phyloP scores from a whole-genome alignment of 53 echinoderm and acorn worm genomes.

The Mesocentrotus franciscanus region DNA sequence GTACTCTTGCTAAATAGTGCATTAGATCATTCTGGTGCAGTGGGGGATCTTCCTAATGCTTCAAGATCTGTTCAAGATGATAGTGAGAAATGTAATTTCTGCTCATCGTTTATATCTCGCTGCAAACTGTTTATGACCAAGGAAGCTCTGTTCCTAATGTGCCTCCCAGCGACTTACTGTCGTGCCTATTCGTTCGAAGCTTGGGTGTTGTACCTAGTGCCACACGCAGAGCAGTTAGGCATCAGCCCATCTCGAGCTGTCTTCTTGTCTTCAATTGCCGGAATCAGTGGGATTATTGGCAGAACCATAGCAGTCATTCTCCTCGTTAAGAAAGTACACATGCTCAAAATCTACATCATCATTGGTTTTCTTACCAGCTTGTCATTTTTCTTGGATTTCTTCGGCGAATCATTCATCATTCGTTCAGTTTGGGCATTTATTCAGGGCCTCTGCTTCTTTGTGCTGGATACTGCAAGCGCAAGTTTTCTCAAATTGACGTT shows the following conservation, averaged over 20 bases:
- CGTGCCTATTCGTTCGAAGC: not conserved
- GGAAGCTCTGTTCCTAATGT: too few species aligned
- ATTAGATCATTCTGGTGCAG: too few species aligned
- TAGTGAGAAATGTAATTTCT: too few species aligned
- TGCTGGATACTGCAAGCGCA: not conserved
- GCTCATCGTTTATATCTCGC: too few species aligned
- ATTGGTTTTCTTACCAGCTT: not conserved
- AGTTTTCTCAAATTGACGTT: not conserved
- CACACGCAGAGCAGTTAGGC: slow-evolving; percentile 25
- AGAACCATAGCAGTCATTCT: not conserved
- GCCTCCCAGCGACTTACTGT: too few species aligned
- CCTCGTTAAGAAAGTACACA: not conserved
- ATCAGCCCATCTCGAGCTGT: slow-evolving; percentile 5
- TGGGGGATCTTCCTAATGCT: too few species aligned
- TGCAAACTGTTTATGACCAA: too few species aligned
- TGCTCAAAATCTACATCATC: not conserved
- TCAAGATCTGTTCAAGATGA: too few species aligned
- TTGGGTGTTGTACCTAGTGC: slow-evolving; percentile 21
- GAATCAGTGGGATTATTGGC: not conserved
- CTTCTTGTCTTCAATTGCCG: not conserved
- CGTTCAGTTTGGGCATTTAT: too few species aligned
- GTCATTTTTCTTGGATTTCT: too few species aligned
- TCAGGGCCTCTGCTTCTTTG: slow-evolving; percentile 12
- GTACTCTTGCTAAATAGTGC: too few species aligned
- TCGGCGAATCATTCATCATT: too few species aligned